Conservation (phyloP, 2,888 invertebrate genomes). For the Ennomos fuscantarius region DNA sequence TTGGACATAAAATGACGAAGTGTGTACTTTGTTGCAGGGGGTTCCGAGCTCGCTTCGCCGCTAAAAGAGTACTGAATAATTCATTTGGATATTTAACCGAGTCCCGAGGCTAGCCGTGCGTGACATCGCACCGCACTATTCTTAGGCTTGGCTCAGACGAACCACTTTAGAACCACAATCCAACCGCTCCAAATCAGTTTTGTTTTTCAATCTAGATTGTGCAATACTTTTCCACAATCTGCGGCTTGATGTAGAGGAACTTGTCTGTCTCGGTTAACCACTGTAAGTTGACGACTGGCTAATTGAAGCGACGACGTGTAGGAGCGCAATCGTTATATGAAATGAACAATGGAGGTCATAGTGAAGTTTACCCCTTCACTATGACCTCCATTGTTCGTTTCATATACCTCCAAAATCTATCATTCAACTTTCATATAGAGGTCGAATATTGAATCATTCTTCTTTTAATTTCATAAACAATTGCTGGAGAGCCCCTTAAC, state of each 20-base stretch:
- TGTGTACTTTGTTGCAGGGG: constrained; percentile 80
- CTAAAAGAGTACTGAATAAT: constrained; percentile 81
- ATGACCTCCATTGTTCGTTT: too few relatives aligned
- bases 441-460: too few relatives aligned
- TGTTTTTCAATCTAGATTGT: not conserved
- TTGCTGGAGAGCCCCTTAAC: too few relatives aligned
- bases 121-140: constrained; percentile 51
- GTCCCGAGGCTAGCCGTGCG: constrained; percentile 59
- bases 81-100: constrained; percentile 78
- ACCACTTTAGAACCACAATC: constrained; percentile 1
- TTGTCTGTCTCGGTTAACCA: not conserved
- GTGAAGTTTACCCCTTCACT: too few relatives aligned
- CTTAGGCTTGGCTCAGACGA: constrained; percentile 6
- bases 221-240: not conserved
- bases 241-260: not conserved
- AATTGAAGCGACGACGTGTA: too few relatives aligned
- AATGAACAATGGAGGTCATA: too few relatives aligned
- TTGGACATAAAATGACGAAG: constrained; percentile 67
- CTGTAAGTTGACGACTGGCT: not conserved
- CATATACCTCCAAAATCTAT: too few relatives aligned
- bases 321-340: not conserved
- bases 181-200: not conserved
- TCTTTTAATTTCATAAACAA: too few relatives aligned
- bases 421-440: too few relatives aligned
- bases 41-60: constrained; percentile 58